A percentile compares a stretch with the other conserved stretches of the same genome.
phyloP scores from a whole-genome alignment of 2,888 invertebrate genomes.

The Himalopsyche tibetana region DNA sequence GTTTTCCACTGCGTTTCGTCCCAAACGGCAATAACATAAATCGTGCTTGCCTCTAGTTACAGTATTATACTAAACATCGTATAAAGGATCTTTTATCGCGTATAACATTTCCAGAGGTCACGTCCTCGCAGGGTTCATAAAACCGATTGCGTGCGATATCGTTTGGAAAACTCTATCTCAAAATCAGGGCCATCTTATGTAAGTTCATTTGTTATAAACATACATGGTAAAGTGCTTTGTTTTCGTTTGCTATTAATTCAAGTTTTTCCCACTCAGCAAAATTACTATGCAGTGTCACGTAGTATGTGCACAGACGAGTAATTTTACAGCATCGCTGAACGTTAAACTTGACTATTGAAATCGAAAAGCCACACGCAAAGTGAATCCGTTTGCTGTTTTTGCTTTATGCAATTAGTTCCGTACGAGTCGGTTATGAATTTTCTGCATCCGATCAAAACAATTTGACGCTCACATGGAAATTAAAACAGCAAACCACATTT shows the following conservation, averaged over 20 bases:
- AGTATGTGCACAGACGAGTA: not conserved
- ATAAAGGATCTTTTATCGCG: constrained; percentile 6
- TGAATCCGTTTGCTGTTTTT: not conserved
- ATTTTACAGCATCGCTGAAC: constrained; percentile 1
- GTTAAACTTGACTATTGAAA: not conserved
- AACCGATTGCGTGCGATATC: constrained; percentile 9
- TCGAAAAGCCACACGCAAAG: constrained; percentile 9
- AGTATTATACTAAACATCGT: not conserved
- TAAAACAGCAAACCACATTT: too few species aligned
- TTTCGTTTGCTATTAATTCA: not conserved
- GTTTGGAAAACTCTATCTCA: constrained; percentile 24
- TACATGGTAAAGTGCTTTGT: not conserved
- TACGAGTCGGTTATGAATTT: not conserved
- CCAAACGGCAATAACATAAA: constrained; percentile 15
- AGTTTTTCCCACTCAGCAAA: not conserved
- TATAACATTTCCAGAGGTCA: not conserved
- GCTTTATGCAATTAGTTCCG: not conserved
- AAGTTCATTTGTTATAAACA: not conserved
- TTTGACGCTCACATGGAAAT: too few species aligned
- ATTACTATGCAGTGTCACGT: constrained; percentile 21
- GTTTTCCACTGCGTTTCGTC: not conserved
- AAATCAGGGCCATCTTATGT: constrained; percentile 13
- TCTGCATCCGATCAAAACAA: not conserved
- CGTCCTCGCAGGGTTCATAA: constrained; percentile 14
- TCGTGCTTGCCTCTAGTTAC: not conserved